Evolutionary conservation across 37 sponge, comb jelly and placozoan genomes (phyloP).

Genomic region (Eunapius fragilis): DNA sequence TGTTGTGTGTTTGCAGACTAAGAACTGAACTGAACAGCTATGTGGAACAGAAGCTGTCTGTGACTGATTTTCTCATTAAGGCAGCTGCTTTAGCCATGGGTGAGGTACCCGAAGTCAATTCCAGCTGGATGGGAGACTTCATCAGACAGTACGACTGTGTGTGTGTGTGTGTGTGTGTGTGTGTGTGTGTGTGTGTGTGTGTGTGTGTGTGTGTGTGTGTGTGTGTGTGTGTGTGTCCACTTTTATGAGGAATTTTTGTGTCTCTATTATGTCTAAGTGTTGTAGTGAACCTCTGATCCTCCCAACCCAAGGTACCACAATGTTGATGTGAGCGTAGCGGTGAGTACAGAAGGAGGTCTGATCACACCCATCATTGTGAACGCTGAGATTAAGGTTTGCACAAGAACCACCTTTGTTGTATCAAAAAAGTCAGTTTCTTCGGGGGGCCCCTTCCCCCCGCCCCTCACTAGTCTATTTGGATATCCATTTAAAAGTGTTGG

Average conservation of each 20-base stretch:
- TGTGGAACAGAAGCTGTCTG: conserved; percentile 82
- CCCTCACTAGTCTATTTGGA: too few relatives aligned
- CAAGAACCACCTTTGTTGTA: not conserved
- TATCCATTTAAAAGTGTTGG: too few relatives aligned
- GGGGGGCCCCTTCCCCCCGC: too few relatives aligned
- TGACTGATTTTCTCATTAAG: conserved; percentile 94
- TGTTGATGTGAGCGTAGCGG: conserved; percentile 96
- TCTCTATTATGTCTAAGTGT: too few relatives aligned
- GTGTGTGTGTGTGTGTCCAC: conserved; percentile 13
- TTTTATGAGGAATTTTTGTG: not conserved
- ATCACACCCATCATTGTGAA: conserved; percentile 93
- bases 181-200: conserved; percentile 36
- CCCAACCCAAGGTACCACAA: conserved; percentile 75
- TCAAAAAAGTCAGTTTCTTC: too few relatives aligned
- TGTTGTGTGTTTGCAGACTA: conserved; percentile 18
- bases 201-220: conserved; percentile 38
- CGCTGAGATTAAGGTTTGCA: conserved; percentile 87
- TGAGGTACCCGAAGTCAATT: conserved; percentile 92
- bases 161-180: conserved; percentile 16
- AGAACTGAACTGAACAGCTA: conserved; percentile 60
- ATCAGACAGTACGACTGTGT: conserved; percentile 54
- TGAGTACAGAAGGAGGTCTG: conserved; percentile 92
- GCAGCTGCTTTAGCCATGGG: conserved; percentile 84
- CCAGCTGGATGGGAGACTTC: conserved; percentile 86
- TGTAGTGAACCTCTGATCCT: not conserved